Conservation (phyloP, 2,797 vertebrate species). For the Enteromius radiatus region DNA sequence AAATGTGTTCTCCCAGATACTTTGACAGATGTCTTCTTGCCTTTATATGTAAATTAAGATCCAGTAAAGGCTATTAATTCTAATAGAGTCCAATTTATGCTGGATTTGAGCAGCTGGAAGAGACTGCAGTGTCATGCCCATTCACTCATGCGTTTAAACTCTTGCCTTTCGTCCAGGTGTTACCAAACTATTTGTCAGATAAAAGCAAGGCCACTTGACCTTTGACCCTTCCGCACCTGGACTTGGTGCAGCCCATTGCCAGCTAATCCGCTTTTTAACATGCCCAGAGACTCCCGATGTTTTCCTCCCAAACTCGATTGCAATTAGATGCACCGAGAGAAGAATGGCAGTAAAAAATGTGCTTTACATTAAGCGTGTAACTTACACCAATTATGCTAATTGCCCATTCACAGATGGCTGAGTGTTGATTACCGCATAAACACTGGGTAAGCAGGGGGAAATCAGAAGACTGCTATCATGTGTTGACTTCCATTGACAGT, state of each 20-base stretch:
- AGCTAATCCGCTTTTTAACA: slow-evolving; percentile 68
- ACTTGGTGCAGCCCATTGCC: slow-evolving; percentile 63
- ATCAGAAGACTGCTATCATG: slow-evolving; percentile 69
- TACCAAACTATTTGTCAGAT: slow-evolving; percentile 73
- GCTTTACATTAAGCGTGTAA: slow-evolving; percentile 79
- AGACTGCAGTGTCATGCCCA: slow-evolving; percentile 75
- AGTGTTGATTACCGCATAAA: slow-evolving; percentile 81
- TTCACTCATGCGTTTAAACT: slow-evolving; percentile 69
- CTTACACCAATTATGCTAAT: slow-evolving; percentile 84
- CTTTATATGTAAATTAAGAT: slow-evolving; percentile 77
- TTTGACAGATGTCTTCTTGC: slow-evolving; percentile 65
- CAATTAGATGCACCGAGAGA: slow-evolving; percentile 73
- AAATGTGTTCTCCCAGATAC: slow-evolving; percentile 64
- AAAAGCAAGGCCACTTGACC: slow-evolving; percentile 74
- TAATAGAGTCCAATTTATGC: slow-evolving; percentile 85
- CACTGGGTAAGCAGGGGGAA: slow-evolving; percentile 71
- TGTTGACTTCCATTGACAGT: slow-evolving; percentile 74
- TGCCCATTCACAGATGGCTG: slow-evolving; percentile 80
- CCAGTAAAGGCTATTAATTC: slow-evolving; percentile 79
- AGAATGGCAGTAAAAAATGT: slow-evolving; percentile 74
- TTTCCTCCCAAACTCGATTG: slow-evolving; percentile 62
- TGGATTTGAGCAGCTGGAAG: slow-evolving; percentile 78
- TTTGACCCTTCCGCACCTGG: slow-evolving; percentile 78
- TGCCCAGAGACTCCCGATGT: slow-evolving; percentile 58
- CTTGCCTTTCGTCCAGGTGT: slow-evolving; percentile 77